Evolutionary conservation across 2,888 invertebrate genomes (phyloP).

Genomic region (Acanthococcus lagerstroemiae): DNA sequence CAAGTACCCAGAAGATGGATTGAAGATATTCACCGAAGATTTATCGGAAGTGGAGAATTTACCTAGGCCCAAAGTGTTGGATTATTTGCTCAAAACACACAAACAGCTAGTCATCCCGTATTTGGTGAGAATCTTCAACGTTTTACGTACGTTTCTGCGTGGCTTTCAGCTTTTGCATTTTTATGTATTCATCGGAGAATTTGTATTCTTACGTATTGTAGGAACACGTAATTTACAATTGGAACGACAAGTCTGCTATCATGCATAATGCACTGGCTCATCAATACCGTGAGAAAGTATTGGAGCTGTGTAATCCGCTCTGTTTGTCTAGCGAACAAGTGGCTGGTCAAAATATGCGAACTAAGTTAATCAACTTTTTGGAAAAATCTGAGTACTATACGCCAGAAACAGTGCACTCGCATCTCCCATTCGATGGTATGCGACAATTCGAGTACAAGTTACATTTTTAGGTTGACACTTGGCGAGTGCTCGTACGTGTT

Average conservation of each 20-base stretch:
- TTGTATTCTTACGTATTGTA: slow-evolving; percentile 37
- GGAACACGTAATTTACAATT: slow-evolving; percentile 84
- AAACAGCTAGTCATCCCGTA: slow-evolving; percentile 78
- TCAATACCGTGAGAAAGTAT: slow-evolving; percentile 68
- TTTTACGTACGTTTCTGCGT: too few species aligned
- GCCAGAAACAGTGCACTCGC: slow-evolving; percentile 73
- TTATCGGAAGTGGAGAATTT: slow-evolving; percentile 77
- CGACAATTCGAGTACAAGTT: neutral
- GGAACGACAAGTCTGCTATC: slow-evolving; percentile 73
- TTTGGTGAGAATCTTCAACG: slow-evolving; percentile 49
- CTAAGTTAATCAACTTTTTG: slow-evolving; percentile 65
- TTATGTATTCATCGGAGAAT: neutral
- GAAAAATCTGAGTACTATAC: slow-evolving; percentile 70
- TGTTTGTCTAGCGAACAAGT: slow-evolving; percentile 44
- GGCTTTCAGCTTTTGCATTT: too few species aligned
- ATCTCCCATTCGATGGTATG: slow-evolving; percentile 67
- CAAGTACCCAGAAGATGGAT: slow-evolving; percentile 76
- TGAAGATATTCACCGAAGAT: slow-evolving; percentile 81
- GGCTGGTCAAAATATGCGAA: slow-evolving; percentile 48
- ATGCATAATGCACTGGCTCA: slow-evolving; percentile 87
- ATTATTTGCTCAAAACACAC: slow-evolving; percentile 74
- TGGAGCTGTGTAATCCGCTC: slow-evolving; percentile 43
- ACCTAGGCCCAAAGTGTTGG: slow-evolving; percentile 77
- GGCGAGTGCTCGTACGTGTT: neutral
- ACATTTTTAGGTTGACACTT: neutral